Evolutionary conservation across 2,888 invertebrate species (phyloP), one percentile per base, ranked within the genome.

Genomic region (Drosophila borborema): DNA sequence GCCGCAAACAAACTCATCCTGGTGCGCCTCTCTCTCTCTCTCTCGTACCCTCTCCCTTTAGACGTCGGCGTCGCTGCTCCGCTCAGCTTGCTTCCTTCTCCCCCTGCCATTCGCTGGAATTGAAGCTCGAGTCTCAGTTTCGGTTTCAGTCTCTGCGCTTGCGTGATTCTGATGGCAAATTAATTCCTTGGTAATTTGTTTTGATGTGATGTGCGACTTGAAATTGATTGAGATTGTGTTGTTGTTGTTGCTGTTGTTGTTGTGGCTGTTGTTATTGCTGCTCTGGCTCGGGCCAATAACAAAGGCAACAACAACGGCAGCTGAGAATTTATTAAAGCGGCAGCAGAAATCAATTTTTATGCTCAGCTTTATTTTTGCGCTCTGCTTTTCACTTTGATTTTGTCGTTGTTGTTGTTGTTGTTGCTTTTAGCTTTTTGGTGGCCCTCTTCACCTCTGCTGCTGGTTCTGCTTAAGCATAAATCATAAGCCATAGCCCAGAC

Each of bases 151-250:
- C 68, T 81, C 74, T 90, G 85, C 90, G 86, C 82, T 87, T 90
- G 91, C 90, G 89, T 90, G 90, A 84, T 87, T 87, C 85, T 84
- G 81, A 81, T 85, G 83, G 82, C 87, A 90, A 92, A 91, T 92
- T 92, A 91, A 91, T 92, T 91, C 84, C 82, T 86, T 90, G 81
- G 91, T 91, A 91, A 91, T 91, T 91, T 92, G 89, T 90, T 91
- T 89, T 90, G 90, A 91, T 91, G 88, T 86, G 84, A 84, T 86
- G 88, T 88, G 82, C 81, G 82, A 90, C 87, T 88, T 83, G 82
- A 88, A 88, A 90, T 88, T 88, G 90, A 90, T 88, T 88, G 90
- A 88, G 90, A 90, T 90, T 88, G 89, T 84, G 90, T 80, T 87
- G 80, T 70, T 80, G 78, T 68, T 86, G 86, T 59, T 79, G 65